Base-by-base conservation (phyloP, 2,888 invertebrate genomes). In the Lycophotia porphyrea region DNA sequence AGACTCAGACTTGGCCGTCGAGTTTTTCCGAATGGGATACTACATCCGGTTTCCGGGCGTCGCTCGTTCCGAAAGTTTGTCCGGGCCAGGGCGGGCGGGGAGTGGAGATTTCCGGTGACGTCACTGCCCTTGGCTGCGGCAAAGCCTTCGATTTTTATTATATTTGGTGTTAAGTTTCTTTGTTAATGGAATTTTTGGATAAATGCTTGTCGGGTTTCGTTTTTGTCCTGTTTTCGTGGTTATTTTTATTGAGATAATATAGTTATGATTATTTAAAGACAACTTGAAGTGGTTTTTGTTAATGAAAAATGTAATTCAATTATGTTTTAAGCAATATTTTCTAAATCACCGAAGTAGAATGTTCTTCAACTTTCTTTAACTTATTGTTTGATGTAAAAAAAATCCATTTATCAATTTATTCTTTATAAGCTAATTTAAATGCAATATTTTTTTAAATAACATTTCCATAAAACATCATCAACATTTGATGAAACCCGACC, bases 11-110 rank as follows among this genome's bases (percentile, higher is more conserved):
- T 87, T 80, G 69, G 66, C 73, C 67, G 90, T 87, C 75, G 88
- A 92, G 92, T 94, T 94, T 94, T 93, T 94, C 93, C 92, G 90
- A 93, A 93, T 93, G 93, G 92, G 90, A 91, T 91, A 94, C 93
- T 93, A 92, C 93, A 88, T 94, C 95, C 94, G 93, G 93, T 91
- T 92, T 92, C 93, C 93, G 92, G 92, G 84, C 84, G 88, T 83
- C 87, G 89, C 89, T 89, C 86, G 89, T 86, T 88, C 91, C 90
- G 94, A 94, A 94, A 90, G 94, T 93, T 93, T 93, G 92, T 92
- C 90, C 88, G 88, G 91, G 87, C 76, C 74, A 77, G 78, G 67
- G 70, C 58, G 72, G 82, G 77, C 67, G 77, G 89, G 90, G 88
- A 88, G 90, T 85, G 87, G 88, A 87, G 82, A 89, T 88, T 89